Percentiles rank a stretch among this genome's conserved stretches.
Evolutionary conservation across 1,140 invertebrate genomes (phyloP).

Genomic region (Drosophila jambulina): DNA sequence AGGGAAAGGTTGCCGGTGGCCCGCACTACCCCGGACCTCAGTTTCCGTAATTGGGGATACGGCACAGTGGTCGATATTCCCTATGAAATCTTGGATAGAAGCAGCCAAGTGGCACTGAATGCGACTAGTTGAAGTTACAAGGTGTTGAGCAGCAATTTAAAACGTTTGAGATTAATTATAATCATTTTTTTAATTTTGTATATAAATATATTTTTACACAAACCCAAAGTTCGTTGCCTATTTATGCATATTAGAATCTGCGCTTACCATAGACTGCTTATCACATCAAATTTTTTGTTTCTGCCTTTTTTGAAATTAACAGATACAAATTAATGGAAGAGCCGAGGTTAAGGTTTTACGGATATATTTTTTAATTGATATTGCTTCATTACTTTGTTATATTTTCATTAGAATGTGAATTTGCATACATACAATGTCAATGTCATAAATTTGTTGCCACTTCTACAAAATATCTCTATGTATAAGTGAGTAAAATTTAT

Average conservation of each 20-base stretch:
- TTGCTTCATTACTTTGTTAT: not conserved
- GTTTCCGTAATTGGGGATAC: slow-evolving; percentile 45
- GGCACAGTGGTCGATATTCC: slow-evolving; percentile 20
- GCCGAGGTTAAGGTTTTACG: not conserved
- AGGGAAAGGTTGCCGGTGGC: slow-evolving; percentile 27
- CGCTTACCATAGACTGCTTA: not conserved
- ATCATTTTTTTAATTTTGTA: not conserved
- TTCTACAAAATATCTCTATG: not conserved
- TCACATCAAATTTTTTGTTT: not conserved
- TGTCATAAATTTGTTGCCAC: not conserved
- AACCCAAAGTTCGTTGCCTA: too few species aligned
- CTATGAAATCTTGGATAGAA: not conserved
- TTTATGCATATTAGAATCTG: not conserved
- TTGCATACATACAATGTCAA: not conserved
- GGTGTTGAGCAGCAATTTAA: not conserved
- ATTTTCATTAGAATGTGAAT: not conserved
- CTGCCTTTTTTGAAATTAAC: not conserved
- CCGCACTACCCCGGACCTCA: slow-evolving; percentile 21
- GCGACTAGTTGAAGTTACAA: not conserved
- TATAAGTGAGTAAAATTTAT: not conserved
- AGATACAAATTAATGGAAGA: not conserved
- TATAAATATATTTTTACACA: not conserved
- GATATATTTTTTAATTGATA: not conserved
- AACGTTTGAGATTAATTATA: not conserved
- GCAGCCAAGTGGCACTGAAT: not conserved